phyloP scores from a whole-genome alignment of 2,113 vertebrate species.

The Eretmochelys imbricata region DNA sequence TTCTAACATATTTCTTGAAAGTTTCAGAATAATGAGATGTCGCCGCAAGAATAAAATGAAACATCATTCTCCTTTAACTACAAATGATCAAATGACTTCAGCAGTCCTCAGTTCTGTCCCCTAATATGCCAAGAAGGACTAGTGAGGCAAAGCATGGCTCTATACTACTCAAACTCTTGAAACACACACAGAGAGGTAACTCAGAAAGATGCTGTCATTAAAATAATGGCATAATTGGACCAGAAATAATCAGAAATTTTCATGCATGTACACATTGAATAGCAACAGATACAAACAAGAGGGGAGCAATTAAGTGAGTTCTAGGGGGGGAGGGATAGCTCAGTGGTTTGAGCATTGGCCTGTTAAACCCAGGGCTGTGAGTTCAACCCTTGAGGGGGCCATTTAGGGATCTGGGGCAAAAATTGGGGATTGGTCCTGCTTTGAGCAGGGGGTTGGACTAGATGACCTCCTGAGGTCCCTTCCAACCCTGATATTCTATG shows the following conservation, averaged over 20 bases:
- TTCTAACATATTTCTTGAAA: background rate
- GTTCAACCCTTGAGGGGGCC: too few relatives aligned
- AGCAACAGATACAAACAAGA: background rate
- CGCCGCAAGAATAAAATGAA: slow-evolving; percentile 27
- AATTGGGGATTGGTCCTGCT: too few relatives aligned
- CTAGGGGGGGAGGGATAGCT: background rate
- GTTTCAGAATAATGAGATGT: slow-evolving; percentile 49
- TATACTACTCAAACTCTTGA: background rate
- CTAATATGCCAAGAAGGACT: background rate
- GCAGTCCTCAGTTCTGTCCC: too few relatives aligned
- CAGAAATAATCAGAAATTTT: background rate
- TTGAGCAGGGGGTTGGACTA: too few relatives aligned
- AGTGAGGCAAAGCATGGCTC: background rate
- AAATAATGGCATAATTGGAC: background rate
- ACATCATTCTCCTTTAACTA: background rate
- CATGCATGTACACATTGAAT: background rate
- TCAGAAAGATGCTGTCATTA: background rate
- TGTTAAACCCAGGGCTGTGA: too few relatives aligned
- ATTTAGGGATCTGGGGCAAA: too few relatives aligned
- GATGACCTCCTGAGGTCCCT: too few relatives aligned
- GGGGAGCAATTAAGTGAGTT: background rate
- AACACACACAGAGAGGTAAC: background rate
- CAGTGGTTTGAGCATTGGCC: too few relatives aligned
- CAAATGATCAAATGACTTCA: background rate
- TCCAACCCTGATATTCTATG: too few relatives aligned